phyloP scores from a whole-genome alignment of 2,113 vertebrate genomes.

The Epinephelus lanceolatus region DNA sequence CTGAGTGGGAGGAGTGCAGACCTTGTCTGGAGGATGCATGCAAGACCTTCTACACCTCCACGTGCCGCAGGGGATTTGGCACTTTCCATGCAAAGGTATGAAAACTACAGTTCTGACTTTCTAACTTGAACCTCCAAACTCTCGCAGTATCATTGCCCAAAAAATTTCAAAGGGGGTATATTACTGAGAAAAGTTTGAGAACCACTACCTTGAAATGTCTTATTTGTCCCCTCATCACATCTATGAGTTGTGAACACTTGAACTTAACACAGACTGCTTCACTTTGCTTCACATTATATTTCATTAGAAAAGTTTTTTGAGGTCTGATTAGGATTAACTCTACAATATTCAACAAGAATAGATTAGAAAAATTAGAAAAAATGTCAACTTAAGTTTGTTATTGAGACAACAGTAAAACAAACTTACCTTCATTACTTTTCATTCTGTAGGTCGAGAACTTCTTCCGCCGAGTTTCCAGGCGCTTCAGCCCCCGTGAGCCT shows the following conservation, averaged over 20 bases:
- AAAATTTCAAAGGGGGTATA: not conserved
- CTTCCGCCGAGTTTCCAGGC: constrained; percentile 85
- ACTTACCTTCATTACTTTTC: not conserved
- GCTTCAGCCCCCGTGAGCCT: constrained; percentile 78
- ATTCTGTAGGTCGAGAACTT: constrained; percentile 86
- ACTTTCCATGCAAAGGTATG: constrained; percentile 87
- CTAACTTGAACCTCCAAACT: not conserved
- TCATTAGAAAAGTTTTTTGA: not conserved
- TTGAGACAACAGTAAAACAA: not conserved
- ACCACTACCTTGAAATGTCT: not conserved
- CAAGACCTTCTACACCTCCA: constrained; percentile 87
- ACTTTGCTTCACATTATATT: not conserved
- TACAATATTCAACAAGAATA: not conserved
- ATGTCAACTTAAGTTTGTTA: too few relatives aligned
- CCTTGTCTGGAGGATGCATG: constrained; percentile 90
- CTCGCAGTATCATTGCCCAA: not conserved
- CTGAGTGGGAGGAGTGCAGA: constrained; percentile 89
- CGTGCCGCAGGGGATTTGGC: constrained; percentile 84
- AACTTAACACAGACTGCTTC: not conserved
- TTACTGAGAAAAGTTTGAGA: too few relatives aligned
- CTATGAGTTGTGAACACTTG: not conserved
- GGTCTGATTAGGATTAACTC: not conserved
- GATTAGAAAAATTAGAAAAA: too few relatives aligned
- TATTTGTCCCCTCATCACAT: not conserved
- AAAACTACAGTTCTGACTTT: not conserved